These are phyloP conservation scores for Philopotamus ludificatus DNA, from an alignment of 1,140 invertebrate genomes.

Conservation along the genomic window DNA sequence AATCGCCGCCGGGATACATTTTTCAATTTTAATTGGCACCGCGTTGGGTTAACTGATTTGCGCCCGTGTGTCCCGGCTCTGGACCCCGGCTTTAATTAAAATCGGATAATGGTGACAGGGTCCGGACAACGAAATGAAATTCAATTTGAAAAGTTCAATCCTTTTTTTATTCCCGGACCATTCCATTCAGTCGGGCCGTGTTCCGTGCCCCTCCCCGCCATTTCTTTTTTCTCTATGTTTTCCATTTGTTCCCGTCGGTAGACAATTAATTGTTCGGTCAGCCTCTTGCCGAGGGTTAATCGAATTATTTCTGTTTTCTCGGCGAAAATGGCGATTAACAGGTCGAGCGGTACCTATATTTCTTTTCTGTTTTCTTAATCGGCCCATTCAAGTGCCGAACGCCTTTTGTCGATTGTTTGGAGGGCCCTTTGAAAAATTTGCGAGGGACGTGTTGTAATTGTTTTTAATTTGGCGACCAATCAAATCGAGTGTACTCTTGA, in stretches of 20 bases:
- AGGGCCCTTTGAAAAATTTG: too few relatives aligned
- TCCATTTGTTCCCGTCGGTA: slow-evolving; percentile 1
- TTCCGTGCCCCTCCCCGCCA: too few relatives aligned
- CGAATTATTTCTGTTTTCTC: slow-evolving; percentile 1
- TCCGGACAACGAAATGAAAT: slow-evolving; percentile 14
- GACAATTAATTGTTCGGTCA: slow-evolving; percentile 16
- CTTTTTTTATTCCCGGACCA: not conserved
- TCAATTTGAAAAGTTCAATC: slow-evolving; percentile 25
- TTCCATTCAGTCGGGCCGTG: not conserved
- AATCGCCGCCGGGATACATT: not conserved
- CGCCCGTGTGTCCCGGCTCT: not conserved
- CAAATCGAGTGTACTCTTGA: too few relatives aligned
- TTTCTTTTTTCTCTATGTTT: not conserved
- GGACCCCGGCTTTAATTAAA: slow-evolving; percentile 17
- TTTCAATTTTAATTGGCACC: slow-evolving; percentile 1
- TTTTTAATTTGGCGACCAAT: too few relatives aligned
- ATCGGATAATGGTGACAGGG: slow-evolving; percentile 25
- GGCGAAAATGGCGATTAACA: not conserved
- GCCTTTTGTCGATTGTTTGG: too few relatives aligned
- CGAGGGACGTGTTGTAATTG: too few relatives aligned
- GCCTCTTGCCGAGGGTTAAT: not conserved
- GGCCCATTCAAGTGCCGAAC: too few relatives aligned
- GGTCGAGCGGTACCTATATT: too few relatives aligned
- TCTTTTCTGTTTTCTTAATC: too few relatives aligned
- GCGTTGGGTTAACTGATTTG: slow-evolving; percentile 19